Evolutionary conservation across 2,113 vertebrate genomes (phyloP).

Genomic region (Lophotis ruficrista): DNA sequence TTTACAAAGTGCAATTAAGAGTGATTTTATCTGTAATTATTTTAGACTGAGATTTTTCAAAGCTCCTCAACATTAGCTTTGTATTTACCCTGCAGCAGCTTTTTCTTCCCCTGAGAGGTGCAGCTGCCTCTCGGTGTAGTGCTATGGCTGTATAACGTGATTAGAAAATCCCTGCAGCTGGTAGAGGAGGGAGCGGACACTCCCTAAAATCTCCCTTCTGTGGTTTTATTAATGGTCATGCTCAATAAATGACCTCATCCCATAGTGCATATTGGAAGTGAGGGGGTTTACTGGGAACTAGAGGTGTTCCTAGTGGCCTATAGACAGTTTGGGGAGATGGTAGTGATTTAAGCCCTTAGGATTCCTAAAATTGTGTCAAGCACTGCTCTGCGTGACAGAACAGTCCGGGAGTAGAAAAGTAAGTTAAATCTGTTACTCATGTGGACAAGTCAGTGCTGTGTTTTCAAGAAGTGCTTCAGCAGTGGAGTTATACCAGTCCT

Average conservation of each 20-base stretch:
- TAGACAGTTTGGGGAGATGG: background rate
- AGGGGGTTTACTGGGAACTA: background rate
- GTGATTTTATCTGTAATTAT: background rate
- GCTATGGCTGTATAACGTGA: background rate
- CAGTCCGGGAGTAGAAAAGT: background rate
- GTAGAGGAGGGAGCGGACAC: background rate
- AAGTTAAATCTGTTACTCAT: background rate
- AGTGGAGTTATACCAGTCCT: background rate
- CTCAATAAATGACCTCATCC: slow-evolving; percentile 8
- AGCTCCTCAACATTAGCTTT: background rate
- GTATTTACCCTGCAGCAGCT: background rate
- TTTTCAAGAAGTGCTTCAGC: background rate
- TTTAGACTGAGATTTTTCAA: background rate
- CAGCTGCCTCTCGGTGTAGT: background rate
- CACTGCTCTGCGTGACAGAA: background rate
- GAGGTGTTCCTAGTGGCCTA: background rate
- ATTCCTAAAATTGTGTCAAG: background rate
- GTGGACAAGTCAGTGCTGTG: background rate
- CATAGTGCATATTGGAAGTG: background rate
- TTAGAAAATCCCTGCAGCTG: slow-evolving; percentile 32
- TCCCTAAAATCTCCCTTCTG: slow-evolving; percentile 44
- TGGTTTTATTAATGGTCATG: background rate
- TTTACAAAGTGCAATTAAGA: background rate
- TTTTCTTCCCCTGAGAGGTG: background rate
- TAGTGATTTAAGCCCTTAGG: background rate